These are phyloP conservation scores for Eristalinus sepulchralis DNA, from an alignment of 2,888 invertebrate genomes.

Conservation along the genomic window DNA sequence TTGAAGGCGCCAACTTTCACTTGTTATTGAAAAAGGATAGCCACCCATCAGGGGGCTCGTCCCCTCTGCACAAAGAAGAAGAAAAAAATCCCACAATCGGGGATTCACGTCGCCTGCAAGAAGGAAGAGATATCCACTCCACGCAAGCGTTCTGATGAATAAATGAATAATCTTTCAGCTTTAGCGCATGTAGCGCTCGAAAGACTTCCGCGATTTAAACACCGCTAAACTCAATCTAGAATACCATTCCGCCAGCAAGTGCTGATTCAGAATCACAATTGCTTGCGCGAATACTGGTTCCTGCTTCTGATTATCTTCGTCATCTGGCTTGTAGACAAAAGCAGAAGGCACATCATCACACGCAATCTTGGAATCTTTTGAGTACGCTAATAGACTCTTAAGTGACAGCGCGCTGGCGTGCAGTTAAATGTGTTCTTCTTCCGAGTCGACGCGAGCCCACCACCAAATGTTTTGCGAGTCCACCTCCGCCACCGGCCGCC, in stretches of 20 bases:
- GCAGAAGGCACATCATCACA: constrained; percentile 18
- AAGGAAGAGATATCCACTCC: constrained; percentile 15
- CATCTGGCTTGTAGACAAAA: constrained; percentile 33
- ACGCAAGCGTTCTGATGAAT: background rate
- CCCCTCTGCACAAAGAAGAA: background rate
- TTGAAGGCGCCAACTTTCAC: background rate
- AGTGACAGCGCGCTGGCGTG: constrained; percentile 5
- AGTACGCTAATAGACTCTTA: constrained; percentile 15
- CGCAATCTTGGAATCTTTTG: constrained; percentile 29
- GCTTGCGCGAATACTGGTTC: constrained; percentile 12
- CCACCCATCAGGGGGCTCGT: background rate
- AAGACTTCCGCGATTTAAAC: constrained; percentile 53
- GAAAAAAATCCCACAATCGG: constrained; percentile 11
- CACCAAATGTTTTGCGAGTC: constrained; percentile 37
- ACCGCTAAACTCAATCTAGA: background rate
- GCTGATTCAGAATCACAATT: background rate
- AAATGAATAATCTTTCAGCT: constrained; percentile 16
- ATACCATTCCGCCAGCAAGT: constrained; percentile 30
- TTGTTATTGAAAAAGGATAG: background rate
- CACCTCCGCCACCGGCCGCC: constrained; percentile 1
- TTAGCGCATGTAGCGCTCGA: constrained; percentile 13
- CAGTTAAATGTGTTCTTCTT: constrained; percentile 20
- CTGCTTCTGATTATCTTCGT: constrained; percentile 2
- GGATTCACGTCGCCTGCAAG: constrained; percentile 26
- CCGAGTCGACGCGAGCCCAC: background rate